These are phyloP conservation scores for Etheostoma spectabile DNA, from an alignment of 2,113 vertebrate genomes.

Conservation along the genomic window DNA sequence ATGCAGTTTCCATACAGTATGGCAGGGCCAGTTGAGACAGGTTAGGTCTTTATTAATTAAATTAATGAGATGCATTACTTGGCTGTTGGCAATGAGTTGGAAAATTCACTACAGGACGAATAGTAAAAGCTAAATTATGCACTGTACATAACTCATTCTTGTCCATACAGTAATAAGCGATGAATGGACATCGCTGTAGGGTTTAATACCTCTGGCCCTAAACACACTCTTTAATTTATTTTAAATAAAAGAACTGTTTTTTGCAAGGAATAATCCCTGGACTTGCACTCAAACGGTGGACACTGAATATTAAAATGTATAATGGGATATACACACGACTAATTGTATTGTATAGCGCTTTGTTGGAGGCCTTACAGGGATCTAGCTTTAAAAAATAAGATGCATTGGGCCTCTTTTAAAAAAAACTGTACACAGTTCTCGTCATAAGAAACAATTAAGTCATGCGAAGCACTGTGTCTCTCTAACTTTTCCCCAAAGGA, in stretches of 20 bases:
- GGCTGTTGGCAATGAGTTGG: background rate
- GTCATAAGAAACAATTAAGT: constrained; percentile 25
- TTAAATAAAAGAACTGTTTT: background rate
- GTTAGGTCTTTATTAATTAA: no score
- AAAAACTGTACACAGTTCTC: background rate
- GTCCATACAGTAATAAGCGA: constrained; percentile 12
- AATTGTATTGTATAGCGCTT: background rate
- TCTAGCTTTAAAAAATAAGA: constrained; percentile 17
- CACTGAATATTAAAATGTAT: background rate
- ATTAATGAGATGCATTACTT: background rate
- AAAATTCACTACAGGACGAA: background rate
- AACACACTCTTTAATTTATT: background rate
- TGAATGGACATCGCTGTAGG: background rate
- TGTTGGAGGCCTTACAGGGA: background rate
- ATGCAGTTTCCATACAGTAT: background rate
- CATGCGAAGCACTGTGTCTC: background rate
- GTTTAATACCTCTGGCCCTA: background rate
- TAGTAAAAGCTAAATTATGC: constrained; percentile 2
- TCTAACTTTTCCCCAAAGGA: constrained; percentile 23
- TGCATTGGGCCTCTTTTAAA: background rate
- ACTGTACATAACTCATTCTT: constrained; percentile 1
- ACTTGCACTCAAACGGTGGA: background rate
- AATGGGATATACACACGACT: background rate
- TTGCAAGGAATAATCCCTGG: background rate
- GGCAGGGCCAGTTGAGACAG: background rate